A percentile compares a stretch with the other conserved stretches of the same genome.
Conservation (phyloP, 2,797 vertebrate genomes). For the Steatocranus sp. region DNA sequence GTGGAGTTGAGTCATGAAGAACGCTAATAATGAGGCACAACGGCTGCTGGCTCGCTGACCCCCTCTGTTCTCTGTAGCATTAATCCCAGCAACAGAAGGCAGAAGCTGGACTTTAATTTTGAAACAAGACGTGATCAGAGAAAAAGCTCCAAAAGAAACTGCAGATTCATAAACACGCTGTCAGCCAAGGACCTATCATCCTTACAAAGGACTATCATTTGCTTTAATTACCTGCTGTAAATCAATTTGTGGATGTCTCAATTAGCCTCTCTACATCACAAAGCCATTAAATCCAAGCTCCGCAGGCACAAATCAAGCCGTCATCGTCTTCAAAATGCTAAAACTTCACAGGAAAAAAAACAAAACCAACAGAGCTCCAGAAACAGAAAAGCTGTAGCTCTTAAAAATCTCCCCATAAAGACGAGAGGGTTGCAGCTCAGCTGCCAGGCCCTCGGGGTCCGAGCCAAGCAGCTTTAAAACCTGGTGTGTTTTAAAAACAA, state of each 20-base stretch:
- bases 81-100: background rate
- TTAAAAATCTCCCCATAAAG: conserved; percentile 10
- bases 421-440: background rate
- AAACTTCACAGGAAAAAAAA: background rate
- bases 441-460: background rate
- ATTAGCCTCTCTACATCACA: background rate
- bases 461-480: background rate
- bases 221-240: conserved; percentile 14
- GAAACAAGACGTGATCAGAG: background rate
- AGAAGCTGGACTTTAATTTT: background rate
- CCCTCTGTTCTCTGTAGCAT: background rate
- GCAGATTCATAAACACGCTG: background rate
- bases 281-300: background rate
- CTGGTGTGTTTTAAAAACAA: background rate
- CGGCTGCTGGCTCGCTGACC: background rate
- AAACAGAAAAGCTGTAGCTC: background rate
- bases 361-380: background rate
- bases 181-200: background rate
- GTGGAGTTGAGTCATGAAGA: conserved; percentile 24
- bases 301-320: conserved; percentile 3
- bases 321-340: background rate
- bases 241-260: conserved; percentile 31
- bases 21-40: conserved; percentile 37
- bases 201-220: conserved; percentile 10
- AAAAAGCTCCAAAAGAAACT: background rate